Conservation (phyloP, 2,888 invertebrate genomes). For the Plusia festucae region DNA sequence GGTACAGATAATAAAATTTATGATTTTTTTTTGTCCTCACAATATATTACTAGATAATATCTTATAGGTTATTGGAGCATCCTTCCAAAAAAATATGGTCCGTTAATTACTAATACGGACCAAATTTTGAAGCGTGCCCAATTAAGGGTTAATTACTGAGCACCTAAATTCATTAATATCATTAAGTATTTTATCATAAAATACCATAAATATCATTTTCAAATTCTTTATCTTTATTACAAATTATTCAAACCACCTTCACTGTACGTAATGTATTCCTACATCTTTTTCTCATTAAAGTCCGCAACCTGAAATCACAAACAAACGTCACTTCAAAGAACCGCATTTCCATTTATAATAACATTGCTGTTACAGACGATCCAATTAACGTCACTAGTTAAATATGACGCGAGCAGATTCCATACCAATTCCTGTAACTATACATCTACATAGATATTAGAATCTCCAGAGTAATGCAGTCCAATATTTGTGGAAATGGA, state of each 20-base stretch:
- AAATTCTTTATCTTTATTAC: too few relatives aligned
- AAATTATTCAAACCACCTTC: not conserved
- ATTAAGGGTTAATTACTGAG: too few relatives aligned
- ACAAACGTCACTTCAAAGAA: conserved; percentile 9
- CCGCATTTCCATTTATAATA: conserved; percentile 8
- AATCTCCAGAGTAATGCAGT: conserved; percentile 73
- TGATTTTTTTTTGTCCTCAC: too few relatives aligned
- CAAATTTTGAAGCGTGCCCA: too few relatives aligned
- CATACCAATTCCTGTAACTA: conserved; percentile 30
- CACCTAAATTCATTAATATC: too few relatives aligned
- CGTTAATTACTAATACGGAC: too few relatives aligned
- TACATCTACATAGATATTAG: conserved; percentile 60
- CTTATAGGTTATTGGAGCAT: too few relatives aligned
- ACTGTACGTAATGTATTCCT: not conserved
- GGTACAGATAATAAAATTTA: too few relatives aligned
- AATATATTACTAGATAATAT: too few relatives aligned
- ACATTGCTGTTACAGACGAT: conserved; percentile 15
- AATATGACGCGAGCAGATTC: conserved; percentile 33
- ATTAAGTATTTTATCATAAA: too few relatives aligned
- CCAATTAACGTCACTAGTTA: conserved; percentile 38
- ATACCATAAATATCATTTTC: too few relatives aligned
- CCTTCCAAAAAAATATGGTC: too few relatives aligned
- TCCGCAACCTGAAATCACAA: conserved; percentile 7
- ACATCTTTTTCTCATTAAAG: not conserved
- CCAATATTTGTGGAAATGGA: conserved; percentile 81